phyloP scores from a whole-genome alignment of 2,113 vertebrate species.

The Apus apus region DNA sequence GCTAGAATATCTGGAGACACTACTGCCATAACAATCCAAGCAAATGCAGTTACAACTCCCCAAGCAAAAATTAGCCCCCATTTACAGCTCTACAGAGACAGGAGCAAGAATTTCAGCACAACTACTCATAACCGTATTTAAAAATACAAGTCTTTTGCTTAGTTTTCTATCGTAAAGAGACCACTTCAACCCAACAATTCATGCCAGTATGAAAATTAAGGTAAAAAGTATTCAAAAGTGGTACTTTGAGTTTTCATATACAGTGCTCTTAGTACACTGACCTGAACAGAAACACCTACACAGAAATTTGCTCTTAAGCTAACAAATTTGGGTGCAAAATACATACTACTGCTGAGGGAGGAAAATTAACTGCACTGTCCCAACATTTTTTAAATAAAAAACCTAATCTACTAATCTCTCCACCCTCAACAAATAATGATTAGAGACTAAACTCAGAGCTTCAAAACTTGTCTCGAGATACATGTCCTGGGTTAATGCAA shows the following conservation, averaged over 20 bases:
- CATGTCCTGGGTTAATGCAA: background rate
- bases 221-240: fast-evolving
- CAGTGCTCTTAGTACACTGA: background rate
- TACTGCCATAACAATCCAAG: background rate
- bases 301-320: background rate
- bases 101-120: background rate
- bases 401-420: background rate
- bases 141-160: background rate
- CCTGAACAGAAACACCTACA: background rate
- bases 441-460: background rate
- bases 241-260: background rate
- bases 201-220: background rate
- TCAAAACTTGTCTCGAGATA: background rate
- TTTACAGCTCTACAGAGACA: background rate
- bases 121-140: background rate
- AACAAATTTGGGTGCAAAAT: background rate
- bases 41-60: background rate
- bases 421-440: background rate
- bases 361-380: background rate
- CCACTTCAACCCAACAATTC: background rate
- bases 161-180: background rate
- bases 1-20: background rate
- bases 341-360: background rate
- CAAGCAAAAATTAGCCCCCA: background rate
- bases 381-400: background rate